Base-by-base conservation (phyloP, 2,888 invertebrate species). In the Ctenicera cuprea region DNA sequence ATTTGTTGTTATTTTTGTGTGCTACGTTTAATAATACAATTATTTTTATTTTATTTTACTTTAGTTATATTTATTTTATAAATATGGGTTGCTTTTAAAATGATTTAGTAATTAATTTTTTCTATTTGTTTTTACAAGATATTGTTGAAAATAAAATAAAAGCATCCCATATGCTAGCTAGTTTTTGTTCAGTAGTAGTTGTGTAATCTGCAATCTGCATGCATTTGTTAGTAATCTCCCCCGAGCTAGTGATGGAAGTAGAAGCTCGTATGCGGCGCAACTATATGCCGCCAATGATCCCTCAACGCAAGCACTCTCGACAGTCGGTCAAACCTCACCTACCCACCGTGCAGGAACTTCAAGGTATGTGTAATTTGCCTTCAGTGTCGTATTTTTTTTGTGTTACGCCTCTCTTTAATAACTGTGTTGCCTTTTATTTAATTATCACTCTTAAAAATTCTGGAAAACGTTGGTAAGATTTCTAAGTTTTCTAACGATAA, bases 231-330 rank as follows among this genome's bases (percentile, higher is more conserved):
- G 96, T 95, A 84, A 95, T 96, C 89, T 94, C 95, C 86, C 95
- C 95, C 78, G 95, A 96, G 87, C 90, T 96, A 87, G 94, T 95
- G 81, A 93, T 94, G 91, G 96, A 96, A 86, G 95, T 96, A 80
- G 96, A 96, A 88, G 93, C 93, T 81, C 91, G 96, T 85, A 96
- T 96, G 95, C 88, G 90, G 82, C 89, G 93, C 80, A 92, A 94
- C 83, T 93, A 94, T 86, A 89, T 94, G 82, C 95, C 95, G 66
- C 92, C 94, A 75, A 87, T 86, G 80, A 83, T 87, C 76, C 87
- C 87, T 69, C 86, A 87, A 82, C 87, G 91, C 77, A 91, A 91
- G 81, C 90, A 90, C 78, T 90, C 90, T n/a, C 83, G 91, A 88
- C 78, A 91, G 88, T 65, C 90, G 86, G 81, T 86, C 72, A 87